Conservation (phyloP, 1,140 invertebrate species). For the Cecropterus lyciades region DNA sequence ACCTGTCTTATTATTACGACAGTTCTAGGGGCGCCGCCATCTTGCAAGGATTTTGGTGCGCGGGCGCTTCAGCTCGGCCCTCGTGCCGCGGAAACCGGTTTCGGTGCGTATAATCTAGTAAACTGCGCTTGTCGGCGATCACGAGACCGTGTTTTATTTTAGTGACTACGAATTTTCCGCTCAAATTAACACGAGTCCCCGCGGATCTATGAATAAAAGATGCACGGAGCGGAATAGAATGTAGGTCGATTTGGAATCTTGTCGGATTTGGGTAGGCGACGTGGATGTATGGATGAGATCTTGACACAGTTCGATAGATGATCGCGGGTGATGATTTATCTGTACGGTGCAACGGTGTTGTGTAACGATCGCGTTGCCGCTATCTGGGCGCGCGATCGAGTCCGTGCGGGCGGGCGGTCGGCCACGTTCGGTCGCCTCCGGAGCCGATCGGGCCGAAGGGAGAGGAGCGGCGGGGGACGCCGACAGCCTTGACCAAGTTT, state of each 20-base stretch:
- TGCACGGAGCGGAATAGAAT: neutral
- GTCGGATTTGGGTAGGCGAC: conserved; percentile 46
- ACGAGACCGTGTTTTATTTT: conserved; percentile 25
- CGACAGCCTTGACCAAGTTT: conserved; percentile 82
- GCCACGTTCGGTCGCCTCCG: conserved; percentile 61
- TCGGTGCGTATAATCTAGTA: conserved; percentile 50
- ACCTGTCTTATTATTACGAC: conserved; percentile 83
- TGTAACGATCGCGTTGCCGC: conserved; percentile 67
- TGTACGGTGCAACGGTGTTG: conserved; percentile 57
- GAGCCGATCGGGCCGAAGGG: conserved; percentile 47
- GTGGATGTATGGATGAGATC: conserved; percentile 62
- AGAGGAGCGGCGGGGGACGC: conserved; percentile 51
- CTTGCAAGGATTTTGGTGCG: conserved; percentile 68
- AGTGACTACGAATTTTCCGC: conserved; percentile 14
- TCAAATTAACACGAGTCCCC: conserved; percentile 1
- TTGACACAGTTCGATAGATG: conserved; percentile 76
- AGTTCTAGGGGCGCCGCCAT: conserved; percentile 71
- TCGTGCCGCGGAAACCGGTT: conserved; percentile 52
- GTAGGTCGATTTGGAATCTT: conserved; percentile 46
- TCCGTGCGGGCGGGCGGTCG: conserved; percentile 63
- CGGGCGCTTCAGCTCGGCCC: conserved; percentile 50
- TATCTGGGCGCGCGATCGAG: conserved; percentile 66
- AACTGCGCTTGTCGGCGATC: conserved; percentile 16
- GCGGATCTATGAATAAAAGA: neutral
- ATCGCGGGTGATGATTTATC: conserved; percentile 77